Evolutionary conservation across 1,140 invertebrate genomes (phyloP).

Genomic region (Theocolax elegans): DNA sequence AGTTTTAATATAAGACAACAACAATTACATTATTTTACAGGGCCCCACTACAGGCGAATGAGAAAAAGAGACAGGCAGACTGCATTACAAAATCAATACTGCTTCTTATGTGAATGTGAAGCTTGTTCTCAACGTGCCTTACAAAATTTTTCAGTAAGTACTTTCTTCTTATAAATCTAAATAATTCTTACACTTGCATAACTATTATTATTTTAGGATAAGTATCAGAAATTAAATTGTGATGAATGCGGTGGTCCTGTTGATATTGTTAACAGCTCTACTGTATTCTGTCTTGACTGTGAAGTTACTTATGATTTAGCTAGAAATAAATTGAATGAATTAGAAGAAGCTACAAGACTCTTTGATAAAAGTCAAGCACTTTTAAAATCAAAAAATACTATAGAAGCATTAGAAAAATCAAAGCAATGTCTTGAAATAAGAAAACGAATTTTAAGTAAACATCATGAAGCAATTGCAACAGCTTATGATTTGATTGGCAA

Average conservation of each 20-base stretch:
- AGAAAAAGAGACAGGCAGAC: constrained; percentile 69
- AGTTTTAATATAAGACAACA: background rate
- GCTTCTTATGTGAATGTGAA: constrained; percentile 76
- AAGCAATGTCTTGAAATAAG: constrained; percentile 63
- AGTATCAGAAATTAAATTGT: constrained; percentile 61
- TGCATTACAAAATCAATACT: constrained; percentile 75
- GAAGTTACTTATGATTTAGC: constrained; percentile 45
- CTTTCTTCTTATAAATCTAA: background rate
- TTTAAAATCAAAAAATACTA: constrained; percentile 42
- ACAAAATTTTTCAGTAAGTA: constrained; percentile 68
- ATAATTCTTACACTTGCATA: constrained; percentile 10
- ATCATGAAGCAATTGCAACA: constrained; percentile 65
- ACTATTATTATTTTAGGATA: constrained; percentile 55
- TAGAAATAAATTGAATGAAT: constrained; percentile 48
- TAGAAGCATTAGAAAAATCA: constrained; percentile 52
- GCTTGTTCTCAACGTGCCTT: constrained; percentile 69
- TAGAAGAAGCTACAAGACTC: constrained; percentile 61
- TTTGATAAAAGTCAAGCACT: constrained; percentile 50
- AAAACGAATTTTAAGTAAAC: constrained; percentile 63
- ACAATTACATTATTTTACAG: constrained; percentile 51
- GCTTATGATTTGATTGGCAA: constrained; percentile 68
- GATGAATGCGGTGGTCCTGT: constrained; percentile 56
- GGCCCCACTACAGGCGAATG: constrained; percentile 75
- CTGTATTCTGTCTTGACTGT: constrained; percentile 55
- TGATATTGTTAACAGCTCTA: constrained; percentile 32